Percentiles rank a stretch among this genome's conserved stretches.
Evolutionary conservation across 2,888 invertebrate species (phyloP).

Genomic region (Stenodera caucasica): DNA sequence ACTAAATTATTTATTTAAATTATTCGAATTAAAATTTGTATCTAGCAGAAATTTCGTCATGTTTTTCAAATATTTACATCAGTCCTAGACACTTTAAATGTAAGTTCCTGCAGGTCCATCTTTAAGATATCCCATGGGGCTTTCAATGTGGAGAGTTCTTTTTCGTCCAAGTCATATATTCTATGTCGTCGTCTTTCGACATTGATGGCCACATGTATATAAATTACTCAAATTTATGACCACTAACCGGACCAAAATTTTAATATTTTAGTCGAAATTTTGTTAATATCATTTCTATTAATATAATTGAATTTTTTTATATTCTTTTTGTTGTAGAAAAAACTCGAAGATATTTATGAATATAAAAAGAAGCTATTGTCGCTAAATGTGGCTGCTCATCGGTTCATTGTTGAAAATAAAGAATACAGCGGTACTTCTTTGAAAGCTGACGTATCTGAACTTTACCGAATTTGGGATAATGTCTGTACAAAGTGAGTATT

Average conservation of each 20-base stretch:
- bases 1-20: slow-evolving; percentile 7
- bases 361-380: slow-evolving; percentile 62
- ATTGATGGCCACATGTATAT: slow-evolving; percentile 53
- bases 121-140: slow-evolving; percentile 23
- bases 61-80: slow-evolving; percentile 6
- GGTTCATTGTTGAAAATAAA: slow-evolving; percentile 58
- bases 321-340: slow-evolving; percentile 52
- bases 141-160: slow-evolving; percentile 22
- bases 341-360: slow-evolving; percentile 59
- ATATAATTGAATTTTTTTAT: slow-evolving; percentile 17
- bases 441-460: slow-evolving; percentile 67
- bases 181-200: slow-evolving; percentile 43
- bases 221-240: slow-evolving; percentile 60
- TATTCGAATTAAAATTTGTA: slow-evolving; percentile 4
- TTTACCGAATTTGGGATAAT: slow-evolving; percentile 72
- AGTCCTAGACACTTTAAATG: slow-evolving; percentile 17
- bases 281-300: neutral
- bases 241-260: slow-evolving; percentile 55
- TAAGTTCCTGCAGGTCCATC: slow-evolving; percentile 10
- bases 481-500: slow-evolving; percentile 67
- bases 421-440: slow-evolving; percentile 57
- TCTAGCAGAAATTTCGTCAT: neutral
- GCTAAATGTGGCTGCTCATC: slow-evolving; percentile 63
- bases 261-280: neutral
- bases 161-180: slow-evolving; percentile 46